Conservation (phyloP, 2,888 invertebrate genomes). For the Hoplodrina ambigua region DNA sequence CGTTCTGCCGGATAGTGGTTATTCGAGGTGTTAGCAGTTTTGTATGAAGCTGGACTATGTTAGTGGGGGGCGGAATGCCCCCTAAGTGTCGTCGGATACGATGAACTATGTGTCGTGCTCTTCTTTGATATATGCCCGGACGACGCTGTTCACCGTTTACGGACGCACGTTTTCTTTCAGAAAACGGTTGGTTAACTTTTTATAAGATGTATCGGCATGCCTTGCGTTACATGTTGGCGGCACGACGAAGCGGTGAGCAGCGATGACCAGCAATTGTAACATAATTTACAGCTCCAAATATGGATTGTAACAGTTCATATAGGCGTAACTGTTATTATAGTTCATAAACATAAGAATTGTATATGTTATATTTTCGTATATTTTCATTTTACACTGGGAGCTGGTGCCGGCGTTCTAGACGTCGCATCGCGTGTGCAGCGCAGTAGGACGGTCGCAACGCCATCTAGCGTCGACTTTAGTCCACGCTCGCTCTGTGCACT, state of each 20-base stretch:
- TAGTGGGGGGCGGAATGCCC: conserved; percentile 69
- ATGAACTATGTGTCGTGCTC: conserved; percentile 76
- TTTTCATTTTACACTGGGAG: conserved; percentile 78
- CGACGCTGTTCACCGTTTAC: conserved; percentile 52
- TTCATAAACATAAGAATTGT: conserved; percentile 89
- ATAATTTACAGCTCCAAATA: conserved; percentile 83
- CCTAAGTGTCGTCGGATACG: conserved; percentile 73
- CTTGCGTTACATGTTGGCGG: conserved; percentile 45
- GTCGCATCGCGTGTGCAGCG: conserved; percentile 23
- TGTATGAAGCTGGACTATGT: conserved; percentile 70
- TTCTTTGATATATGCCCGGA: conserved; percentile 66
- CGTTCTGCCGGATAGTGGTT: conserved; percentile 70
- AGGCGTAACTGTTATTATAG: conserved; percentile 88
- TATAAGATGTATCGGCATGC: conserved; percentile 48
- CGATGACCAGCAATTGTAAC: conserved; percentile 74
- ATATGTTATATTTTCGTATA: conserved; percentile 88
- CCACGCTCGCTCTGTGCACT: conserved; percentile 62
- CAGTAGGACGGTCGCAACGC: conserved; percentile 24
- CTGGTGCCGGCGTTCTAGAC: conserved; percentile 37
- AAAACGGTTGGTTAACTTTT: conserved; percentile 41
- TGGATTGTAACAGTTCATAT: conserved; percentile 85
- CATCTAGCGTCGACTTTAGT: conserved; percentile 23
- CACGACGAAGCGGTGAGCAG: conserved; percentile 49
- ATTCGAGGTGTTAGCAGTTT: conserved; percentile 78
- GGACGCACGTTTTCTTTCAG: conserved; percentile 38